Base-by-base conservation (phyloP, 2,888 invertebrate genomes). In the Acleris laterana region DNA sequence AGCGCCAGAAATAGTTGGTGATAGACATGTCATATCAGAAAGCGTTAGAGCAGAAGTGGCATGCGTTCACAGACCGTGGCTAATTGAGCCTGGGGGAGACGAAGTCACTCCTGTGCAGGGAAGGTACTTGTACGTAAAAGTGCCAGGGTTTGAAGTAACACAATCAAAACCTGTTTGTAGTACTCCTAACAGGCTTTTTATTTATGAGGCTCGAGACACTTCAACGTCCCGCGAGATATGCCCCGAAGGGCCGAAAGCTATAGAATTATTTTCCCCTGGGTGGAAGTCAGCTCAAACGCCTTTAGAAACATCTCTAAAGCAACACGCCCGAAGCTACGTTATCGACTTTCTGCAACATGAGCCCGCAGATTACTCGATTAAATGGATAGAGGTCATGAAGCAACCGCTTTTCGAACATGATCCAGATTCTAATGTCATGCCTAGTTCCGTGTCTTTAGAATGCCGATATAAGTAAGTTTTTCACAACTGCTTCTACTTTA, bases 361-460 rank as follows among this genome's bases (percentile, higher is more conserved):
- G 78, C 94, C 95, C 17, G 96, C 96, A 1, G 95, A 94, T 81
- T 96, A 96, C 83, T 94, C 94, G 48, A 95, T 96, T 56, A 95
- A 95, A 74, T 96, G 96, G 96, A 95, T 96, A 88, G 96, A 96
- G 75, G 94, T 96, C 38, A 95, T 96, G 70, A 96, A 95, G 79
- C 94, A 95, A 77, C 94, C 94, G 20, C 80, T 85, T 20, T 88
- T 88, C 68, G 78, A 94, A 89, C 72, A 87, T 85, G 82, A 93
- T 84, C 73, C 89, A 76, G 80, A 94, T 77, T 93, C 94, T 75
- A 93, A 93, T 71, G 80, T 89, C 55, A 78, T 92, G 57, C 90
- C 93, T 59, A 90, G 93, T 28, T 94, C 88, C 16, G 79, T 87
- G 44, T 81, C 85, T 20, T 79, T 95, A n/a, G 95, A 96, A 73